A percentile compares a stretch with the other conserved stretches of the same genome.
Evolutionary conservation across 2,888 invertebrate genomes (phyloP).

Genomic region (Cyaniris semiargus): DNA sequence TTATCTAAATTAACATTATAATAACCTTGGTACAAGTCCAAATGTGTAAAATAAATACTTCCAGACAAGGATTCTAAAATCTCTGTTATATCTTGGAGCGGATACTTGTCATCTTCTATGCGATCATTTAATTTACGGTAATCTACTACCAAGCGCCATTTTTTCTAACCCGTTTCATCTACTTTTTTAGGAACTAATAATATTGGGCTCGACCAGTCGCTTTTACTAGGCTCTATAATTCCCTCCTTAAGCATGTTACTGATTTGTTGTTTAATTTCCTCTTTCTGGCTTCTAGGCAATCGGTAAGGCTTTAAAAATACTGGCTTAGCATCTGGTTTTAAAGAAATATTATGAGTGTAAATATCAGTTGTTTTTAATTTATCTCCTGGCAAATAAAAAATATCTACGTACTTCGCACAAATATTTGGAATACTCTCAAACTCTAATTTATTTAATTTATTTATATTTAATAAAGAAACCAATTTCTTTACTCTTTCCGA

Average conservation of each 20-base stretch:
- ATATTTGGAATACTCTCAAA: slow-evolving; percentile 31
- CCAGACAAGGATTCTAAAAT: slow-evolving; percentile 36
- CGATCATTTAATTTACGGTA: slow-evolving; percentile 36
- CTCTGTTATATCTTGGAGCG: slow-evolving; percentile 30
- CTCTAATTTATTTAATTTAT: slow-evolving; percentile 34
- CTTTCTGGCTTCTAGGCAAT: slow-evolving; percentile 26
- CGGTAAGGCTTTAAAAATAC: slow-evolving; percentile 25
- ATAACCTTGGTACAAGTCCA: slow-evolving; percentile 32
- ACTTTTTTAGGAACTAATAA: slow-evolving; percentile 43
- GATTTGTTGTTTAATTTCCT: slow-evolving; percentile 35
- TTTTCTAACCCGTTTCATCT: slow-evolving; percentile 34
- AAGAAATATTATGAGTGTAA: slow-evolving; percentile 32
- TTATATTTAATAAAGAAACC: slow-evolving; percentile 36
- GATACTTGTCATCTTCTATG: slow-evolving; percentile 36
- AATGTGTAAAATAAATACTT: slow-evolving; percentile 34
- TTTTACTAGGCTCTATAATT: slow-evolving; percentile 34
- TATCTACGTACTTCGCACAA: slow-evolving; percentile 35
- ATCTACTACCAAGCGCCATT: slow-evolving; percentile 43
- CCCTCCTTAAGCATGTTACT: slow-evolving; percentile 24
- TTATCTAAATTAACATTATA: slow-evolving; percentile 23
- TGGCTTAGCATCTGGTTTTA: slow-evolving; percentile 32
- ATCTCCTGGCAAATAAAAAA: slow-evolving; percentile 35
- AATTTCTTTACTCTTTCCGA: slow-evolving; percentile 40
- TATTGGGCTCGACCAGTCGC: slow-evolving; percentile 42
- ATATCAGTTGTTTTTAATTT: slow-evolving; percentile 34